Conservation (phyloP, 37 sponge, comb jelly and placozoan species). For the Cladorhizidae sp. region DNA sequence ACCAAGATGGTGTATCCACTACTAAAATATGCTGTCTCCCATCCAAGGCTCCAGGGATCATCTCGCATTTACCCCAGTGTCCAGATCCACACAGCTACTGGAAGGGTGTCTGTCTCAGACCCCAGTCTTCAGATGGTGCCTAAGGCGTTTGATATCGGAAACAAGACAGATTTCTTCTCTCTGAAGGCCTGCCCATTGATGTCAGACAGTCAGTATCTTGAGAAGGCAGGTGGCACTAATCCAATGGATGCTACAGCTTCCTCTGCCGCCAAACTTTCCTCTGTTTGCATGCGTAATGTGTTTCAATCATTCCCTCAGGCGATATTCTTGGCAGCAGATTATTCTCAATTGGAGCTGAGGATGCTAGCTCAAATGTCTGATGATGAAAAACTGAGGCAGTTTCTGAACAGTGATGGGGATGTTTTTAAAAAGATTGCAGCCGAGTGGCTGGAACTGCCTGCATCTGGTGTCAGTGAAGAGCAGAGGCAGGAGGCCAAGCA, state of each 20-base stretch:
- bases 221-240: background rate
- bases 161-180: background rate
- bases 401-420: constrained; percentile 86
- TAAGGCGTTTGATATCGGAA: constrained; percentile 79
- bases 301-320: constrained; percentile 69
- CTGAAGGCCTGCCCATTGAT: background rate
- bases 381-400: constrained; percentile 61
- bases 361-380: constrained; percentile 91
- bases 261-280: background rate
- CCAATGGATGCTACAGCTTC: background rate
- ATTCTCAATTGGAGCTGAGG: constrained; percentile 94
- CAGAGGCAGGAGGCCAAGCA: constrained; percentile 93
- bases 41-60: constrained; percentile 16
- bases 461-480: constrained; percentile 44
- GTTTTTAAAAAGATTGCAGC: constrained; percentile 93
- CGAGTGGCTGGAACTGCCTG: constrained; percentile 71
- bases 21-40: constrained; percentile 47
- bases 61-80: constrained; percentile 61
- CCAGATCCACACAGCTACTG: constrained; percentile 90
- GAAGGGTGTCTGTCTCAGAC: constrained; percentile 76
- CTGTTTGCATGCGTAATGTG: constrained; percentile 83
- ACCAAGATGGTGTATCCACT: constrained; percentile 86
- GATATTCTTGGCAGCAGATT: constrained; percentile 93
- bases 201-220: constrained; percentile 32
- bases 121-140: constrained; percentile 95